A percentile compares a stretch with the other conserved stretches of the same genome.
Evolutionary conservation across 2,797 vertebrate genomes (phyloP).

Genomic region (Mormyrops boulengeri): DNA sequence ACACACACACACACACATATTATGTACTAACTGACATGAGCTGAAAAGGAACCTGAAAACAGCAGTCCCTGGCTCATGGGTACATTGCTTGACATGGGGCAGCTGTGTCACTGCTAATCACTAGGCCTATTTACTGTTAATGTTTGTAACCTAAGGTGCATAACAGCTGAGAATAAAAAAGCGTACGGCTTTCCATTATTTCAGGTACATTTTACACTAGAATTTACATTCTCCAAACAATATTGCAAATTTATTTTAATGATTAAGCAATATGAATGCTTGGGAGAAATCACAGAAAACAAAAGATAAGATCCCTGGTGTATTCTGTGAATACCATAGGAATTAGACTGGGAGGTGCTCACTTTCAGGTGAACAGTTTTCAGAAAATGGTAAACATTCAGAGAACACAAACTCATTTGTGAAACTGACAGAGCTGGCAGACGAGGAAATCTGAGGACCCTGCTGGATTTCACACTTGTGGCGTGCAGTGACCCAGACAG

Average conservation of each 20-base stretch:
- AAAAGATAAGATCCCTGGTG: slow-evolving; percentile 54
- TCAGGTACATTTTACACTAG: slow-evolving; percentile 12
- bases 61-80: background rate
- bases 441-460: slow-evolving; percentile 71
- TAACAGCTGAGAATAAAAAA: background rate
- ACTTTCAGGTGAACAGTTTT: slow-evolving; percentile 22
- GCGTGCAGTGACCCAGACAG: slow-evolving; percentile 35
- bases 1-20: slow-evolving; percentile 50
- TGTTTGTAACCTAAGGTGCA: background rate
- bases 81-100: background rate
- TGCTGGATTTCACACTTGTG: slow-evolving; percentile 52
- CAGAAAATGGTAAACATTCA: slow-evolving; percentile 43
- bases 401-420: slow-evolving; percentile 64
- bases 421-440: slow-evolving; percentile 85
- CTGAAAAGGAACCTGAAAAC: background rate
- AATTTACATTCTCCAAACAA: slow-evolving; percentile 12
- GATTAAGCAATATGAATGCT: slow-evolving; percentile 24
- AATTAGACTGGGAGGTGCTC: slow-evolving; percentile 40
- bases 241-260: slow-evolving; percentile 29
- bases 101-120: background rate
- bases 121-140: background rate
- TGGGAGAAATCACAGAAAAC: slow-evolving; percentile 37
- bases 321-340: slow-evolving; percentile 77
- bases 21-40: slow-evolving; percentile 49
- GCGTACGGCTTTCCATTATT: background rate